Percentiles rank a stretch among this genome's conserved stretches.
Conservation (phyloP, 2,888 invertebrate species). For the Callosobruchus maculatus region DNA sequence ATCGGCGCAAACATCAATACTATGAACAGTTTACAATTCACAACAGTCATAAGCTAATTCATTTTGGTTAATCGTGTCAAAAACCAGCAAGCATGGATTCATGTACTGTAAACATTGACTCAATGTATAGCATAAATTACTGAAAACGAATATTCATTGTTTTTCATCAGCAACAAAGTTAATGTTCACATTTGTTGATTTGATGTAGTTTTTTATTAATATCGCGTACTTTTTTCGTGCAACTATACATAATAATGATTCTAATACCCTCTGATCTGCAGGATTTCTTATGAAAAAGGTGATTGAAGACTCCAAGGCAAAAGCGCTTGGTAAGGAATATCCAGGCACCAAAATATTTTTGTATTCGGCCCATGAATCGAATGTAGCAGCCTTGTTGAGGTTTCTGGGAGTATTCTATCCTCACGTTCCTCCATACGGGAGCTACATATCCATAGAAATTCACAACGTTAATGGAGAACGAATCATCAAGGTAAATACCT, state of each 20-base stretch:
- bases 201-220: too few species aligned
- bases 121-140: too few species aligned
- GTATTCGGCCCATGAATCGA: slow-evolving; percentile 55
- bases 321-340: slow-evolving; percentile 12
- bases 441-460: slow-evolving; percentile 33
- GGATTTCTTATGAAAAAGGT: slow-evolving; percentile 43
- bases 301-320: slow-evolving; percentile 29
- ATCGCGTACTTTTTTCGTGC: too few species aligned
- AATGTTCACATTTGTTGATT: too few species aligned
- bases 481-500: slow-evolving; percentile 26
- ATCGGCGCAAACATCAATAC: too few species aligned
- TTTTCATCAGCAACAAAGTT: too few species aligned
- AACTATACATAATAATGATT: background rate
- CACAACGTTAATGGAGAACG: slow-evolving; percentile 25
- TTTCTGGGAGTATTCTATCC: slow-evolving; percentile 49
- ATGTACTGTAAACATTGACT: too few species aligned
- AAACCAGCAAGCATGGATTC: too few species aligned
- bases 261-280: slow-evolving; percentile 2
- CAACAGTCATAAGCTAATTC: too few species aligned
- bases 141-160: too few species aligned
- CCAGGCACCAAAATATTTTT: slow-evolving; percentile 28
- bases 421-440: slow-evolving; percentile 37
- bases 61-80: too few species aligned
- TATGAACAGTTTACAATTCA: too few species aligned
- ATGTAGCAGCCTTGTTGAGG: slow-evolving; percentile 50